Conservation (phyloP, 1,140 invertebrate species). For the Armadillidium nasatum region DNA sequence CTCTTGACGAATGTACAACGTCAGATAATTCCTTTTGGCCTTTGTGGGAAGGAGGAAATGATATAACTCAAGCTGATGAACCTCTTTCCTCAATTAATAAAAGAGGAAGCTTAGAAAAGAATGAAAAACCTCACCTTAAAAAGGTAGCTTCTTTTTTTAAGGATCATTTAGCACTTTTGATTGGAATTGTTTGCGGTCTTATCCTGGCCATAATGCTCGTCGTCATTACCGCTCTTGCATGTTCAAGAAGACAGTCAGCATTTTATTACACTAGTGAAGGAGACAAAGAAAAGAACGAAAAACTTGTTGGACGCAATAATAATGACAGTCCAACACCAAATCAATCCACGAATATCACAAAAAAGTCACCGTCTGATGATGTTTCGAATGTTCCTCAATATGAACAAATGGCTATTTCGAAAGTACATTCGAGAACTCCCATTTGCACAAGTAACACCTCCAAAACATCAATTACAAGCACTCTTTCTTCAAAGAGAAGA, state of each 20-base stretch:
- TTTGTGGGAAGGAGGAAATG: conserved; percentile 27
- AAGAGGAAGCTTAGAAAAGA: neutral
- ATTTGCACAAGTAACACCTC: conserved; percentile 11
- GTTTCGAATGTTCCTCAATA: conserved; percentile 14
- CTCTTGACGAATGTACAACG: conserved; percentile 29
- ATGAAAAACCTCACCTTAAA: neutral
- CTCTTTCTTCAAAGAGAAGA: conserved; percentile 18
- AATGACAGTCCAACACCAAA: conserved; percentile 35
- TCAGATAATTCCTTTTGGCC: conserved; percentile 28
- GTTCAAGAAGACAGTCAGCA: conserved; percentile 59
- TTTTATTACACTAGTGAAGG: conserved; percentile 70
- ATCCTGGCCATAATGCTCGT: conserved; percentile 48
- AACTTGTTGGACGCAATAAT: conserved; percentile 41
- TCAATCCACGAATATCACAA: conserved; percentile 10
- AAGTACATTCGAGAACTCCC: conserved; percentile 17
- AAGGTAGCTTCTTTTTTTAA: conserved; percentile 32
- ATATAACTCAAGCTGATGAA: neutral
- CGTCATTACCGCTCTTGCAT: conserved; percentile 46
- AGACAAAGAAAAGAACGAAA: conserved; percentile 50
- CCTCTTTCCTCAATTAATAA: conserved; percentile 15
- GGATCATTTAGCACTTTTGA: conserved; percentile 37
- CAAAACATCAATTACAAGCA: conserved; percentile 18
- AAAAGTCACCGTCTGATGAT: conserved; percentile 6
- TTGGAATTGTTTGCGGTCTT: conserved; percentile 38
- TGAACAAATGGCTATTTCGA: conserved; percentile 25